These are phyloP conservation scores for Aradus depressus DNA, from an alignment of 2,888 invertebrate genomes.

Conservation along the genomic window DNA sequence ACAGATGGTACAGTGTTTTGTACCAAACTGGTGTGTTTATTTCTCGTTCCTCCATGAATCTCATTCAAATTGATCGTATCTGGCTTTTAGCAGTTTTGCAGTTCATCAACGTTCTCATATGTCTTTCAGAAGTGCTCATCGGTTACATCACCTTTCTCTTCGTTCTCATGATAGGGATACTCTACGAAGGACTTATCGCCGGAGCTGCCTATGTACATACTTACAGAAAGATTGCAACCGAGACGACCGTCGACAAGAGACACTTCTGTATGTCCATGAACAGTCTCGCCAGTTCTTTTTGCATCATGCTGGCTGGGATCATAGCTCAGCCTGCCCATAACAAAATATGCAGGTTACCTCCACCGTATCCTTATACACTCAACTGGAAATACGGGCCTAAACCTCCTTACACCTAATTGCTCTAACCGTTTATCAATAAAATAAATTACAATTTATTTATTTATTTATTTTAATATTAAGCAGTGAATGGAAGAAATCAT, in stretches of 20 bases:
- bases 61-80: slow-evolving; percentile 52
- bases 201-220: slow-evolving; percentile 74
- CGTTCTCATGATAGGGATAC: slow-evolving; percentile 50
- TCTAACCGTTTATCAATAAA: no score
- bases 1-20: slow-evolving; percentile 68
- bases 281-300: slow-evolving; percentile 60
- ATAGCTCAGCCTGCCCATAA: slow-evolving; percentile 66
- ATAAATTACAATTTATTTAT: no score
- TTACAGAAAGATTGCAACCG: slow-evolving; percentile 57
- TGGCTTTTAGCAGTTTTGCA: slow-evolving; percentile 56
- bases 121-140: slow-evolving; percentile 51
- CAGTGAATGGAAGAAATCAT: no score
- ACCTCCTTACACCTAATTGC: no score
- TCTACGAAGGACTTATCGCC: slow-evolving; percentile 65
- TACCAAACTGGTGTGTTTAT: slow-evolving; percentile 77
- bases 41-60: slow-evolving; percentile 67
- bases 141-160: slow-evolving; percentile 53
- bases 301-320: slow-evolving; percentile 63
- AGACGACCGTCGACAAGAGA: slow-evolving; percentile 39
- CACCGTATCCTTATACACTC: neutral
- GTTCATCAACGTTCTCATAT: slow-evolving; percentile 51
- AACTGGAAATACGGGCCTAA: no score
- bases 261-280: slow-evolving; percentile 65
- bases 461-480: no score
- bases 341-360: slow-evolving; percentile 45